Base-by-base conservation (phyloP, 2,113 vertebrate genomes). In the Rattus rattus region DNA sequence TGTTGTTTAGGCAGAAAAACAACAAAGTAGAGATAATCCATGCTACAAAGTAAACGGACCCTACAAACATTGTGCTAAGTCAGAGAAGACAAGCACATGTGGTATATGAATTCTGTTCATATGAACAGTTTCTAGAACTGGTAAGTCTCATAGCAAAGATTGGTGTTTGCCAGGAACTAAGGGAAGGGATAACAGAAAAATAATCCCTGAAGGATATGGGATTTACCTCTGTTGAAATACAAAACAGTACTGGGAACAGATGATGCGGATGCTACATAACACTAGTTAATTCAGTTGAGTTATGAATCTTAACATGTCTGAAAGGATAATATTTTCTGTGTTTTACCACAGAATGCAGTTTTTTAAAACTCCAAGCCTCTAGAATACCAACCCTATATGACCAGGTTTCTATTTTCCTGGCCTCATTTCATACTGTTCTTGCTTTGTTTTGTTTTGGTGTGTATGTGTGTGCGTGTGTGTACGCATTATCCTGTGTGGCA, bases 401-500 rank as follows among this genome's bases (percentile, higher is more conserved):
- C 56, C 81, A 81, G 19, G 14, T 94, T 73, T 65, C 63, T 75
- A 0, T 39, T 91, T 96, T 77, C 81, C 67, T 94, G 39, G 65
- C 83, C 39, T 96, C 36, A 70, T 94, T 94, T 87, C 5, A 75
- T 94, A 81, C n/a, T 86, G 20, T 49, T 91, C 36, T 91, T 36
- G 39, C 85, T 95, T 9, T 61, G 85, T n/a, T 43, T 20, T 30
- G 3, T 30, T 65, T 61, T 63, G 24, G 24, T 20, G 20, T 2
- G 19, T 26, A 22, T 26, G 39, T 75, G 72, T 26, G 26, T 47
- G 26, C 30, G 39, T 17, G 36, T 85, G 7, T 9, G 2, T 52
- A 6, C 19, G 14, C 3, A 28, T 43, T 28, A 17, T 43, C n/a
- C 24, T 28, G 1, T 49, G 28, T 86, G 39, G 39, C 17, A 36